Base-by-base conservation (phyloP, 1,140 invertebrate species). In the Nomia melanderi region DNA sequence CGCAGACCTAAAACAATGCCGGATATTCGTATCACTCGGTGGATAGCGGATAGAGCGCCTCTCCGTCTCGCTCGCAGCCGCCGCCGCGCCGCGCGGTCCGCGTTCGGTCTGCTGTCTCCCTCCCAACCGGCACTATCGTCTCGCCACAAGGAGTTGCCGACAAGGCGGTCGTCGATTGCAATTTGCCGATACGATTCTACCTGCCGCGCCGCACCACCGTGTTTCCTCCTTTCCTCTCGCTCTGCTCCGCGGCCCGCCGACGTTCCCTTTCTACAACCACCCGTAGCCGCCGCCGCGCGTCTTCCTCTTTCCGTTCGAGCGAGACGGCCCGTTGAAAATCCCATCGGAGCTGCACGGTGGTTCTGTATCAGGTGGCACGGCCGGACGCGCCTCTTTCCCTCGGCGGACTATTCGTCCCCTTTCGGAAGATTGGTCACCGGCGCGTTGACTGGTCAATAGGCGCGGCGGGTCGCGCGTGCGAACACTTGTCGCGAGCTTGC, bases 101-200 rank as follows among this genome's bases (percentile, higher is more conserved):
- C 47, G 64, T 44, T 29, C 36, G 36, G 20, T 62, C 59, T 33
- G 5, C 59, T 33, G 5, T 69, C 64, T 76, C 82, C 9, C 53
- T 69, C n/a, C 31, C 23, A 41, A n/a, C n/a, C n/a, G n/a, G 64
- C 36, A n/a, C 62, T 56, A 33, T 56, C 66, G 47, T 84, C 54
- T 77, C 70, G 57, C 75, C 76, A 71, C 60, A 74, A 81, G 82
- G 79, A 90, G 82, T 89, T 86, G 79, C 88, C 89, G 89, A 88
- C 88, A 89, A 90, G 86, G 76, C 84, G 83, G 86, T 87, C 89
- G 83, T 87, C 88, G 88, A 90, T 91, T 87, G 90, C 89, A 91
- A 90, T 91, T 90, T 88, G 81, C 90, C 88, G 90, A 91, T 91
- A 91, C 88, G 81, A 90, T 90, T 90, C 88, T 90, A 84, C 86